Evolutionary conservation across 1,140 invertebrate species (phyloP).

Genomic region (Phenacoccus solenopsis): DNA sequence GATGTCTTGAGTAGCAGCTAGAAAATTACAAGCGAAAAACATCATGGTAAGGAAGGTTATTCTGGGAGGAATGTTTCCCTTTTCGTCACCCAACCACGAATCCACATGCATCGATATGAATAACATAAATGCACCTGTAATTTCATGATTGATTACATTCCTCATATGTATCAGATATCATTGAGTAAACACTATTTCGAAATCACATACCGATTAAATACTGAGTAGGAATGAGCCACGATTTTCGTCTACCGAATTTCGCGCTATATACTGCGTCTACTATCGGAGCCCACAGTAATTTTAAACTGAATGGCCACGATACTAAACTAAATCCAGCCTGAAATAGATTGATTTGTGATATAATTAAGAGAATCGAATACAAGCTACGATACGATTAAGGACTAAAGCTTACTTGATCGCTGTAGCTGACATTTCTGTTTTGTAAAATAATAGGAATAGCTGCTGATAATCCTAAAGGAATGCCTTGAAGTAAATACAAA

Average conservation of each 20-base stretch:
- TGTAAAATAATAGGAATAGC: slow-evolving; percentile 93
- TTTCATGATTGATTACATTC: too few relatives aligned
- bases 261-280: slow-evolving; percentile 82
- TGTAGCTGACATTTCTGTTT: slow-evolving; percentile 78
- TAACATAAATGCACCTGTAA: slow-evolving; percentile 52
- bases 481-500: slow-evolving; percentile 89
- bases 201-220: slow-evolving; percentile 50
- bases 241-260: slow-evolving; percentile 83
- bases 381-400: too few relatives aligned
- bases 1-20: slow-evolving; percentile 98
- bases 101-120: slow-evolving; percentile 61
- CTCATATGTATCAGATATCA: too few relatives aligned
- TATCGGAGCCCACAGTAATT: slow-evolving; percentile 94
- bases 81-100: slow-evolving; percentile 49
- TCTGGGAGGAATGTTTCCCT: slow-evolving; percentile 46
- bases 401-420: slow-evolving; percentile 61
- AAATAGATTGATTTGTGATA: slow-evolving; percentile 24
- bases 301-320: slow-evolving; percentile 95
- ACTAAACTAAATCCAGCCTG: slow-evolving; percentile 98
- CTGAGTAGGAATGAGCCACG: slow-evolving; percentile 92
- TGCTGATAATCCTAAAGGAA: slow-evolving; percentile 83
- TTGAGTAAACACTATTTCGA: not conserved
- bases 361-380: not conserved
- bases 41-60: slow-evolving; percentile 66
- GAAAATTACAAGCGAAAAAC: slow-evolving; percentile 87